Evolutionary conservation across 2,113 vertebrate genomes (phyloP).

Genomic region (Bujurquina vittata): DNA sequence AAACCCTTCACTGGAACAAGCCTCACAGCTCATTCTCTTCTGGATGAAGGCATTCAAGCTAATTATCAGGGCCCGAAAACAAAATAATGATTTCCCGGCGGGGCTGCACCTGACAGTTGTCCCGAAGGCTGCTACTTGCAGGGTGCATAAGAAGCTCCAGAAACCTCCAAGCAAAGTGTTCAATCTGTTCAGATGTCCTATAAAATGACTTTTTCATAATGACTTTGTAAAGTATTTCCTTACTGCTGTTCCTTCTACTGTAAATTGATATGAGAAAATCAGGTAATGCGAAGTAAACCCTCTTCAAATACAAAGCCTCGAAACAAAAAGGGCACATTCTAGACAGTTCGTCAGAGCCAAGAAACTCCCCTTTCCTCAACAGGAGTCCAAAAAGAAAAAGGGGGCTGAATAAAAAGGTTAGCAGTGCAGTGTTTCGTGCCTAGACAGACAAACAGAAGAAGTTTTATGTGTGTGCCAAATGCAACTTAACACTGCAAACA

Average conservation of each 20-base stretch:
- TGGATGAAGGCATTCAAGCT: constrained; percentile 47
- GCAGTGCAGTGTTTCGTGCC: constrained; percentile 73
- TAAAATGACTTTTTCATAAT: constrained; percentile 2
- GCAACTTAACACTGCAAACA: constrained; percentile 78
- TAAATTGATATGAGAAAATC: constrained; percentile 57
- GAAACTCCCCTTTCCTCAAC: constrained; percentile 59
- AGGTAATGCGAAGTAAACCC: constrained; percentile 65
- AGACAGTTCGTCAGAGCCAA: constrained; percentile 59
- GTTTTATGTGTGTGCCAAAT: constrained; percentile 77
- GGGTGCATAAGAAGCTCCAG: background rate
- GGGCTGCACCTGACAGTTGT: constrained; percentile 9
- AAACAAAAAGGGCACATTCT: constrained; percentile 62
- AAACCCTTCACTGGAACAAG: constrained; percentile 51
- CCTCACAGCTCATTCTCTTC: constrained; percentile 49
- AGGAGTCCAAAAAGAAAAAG: constrained; percentile 60
- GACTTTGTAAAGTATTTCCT: constrained; percentile 21
- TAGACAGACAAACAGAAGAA: constrained; percentile 76
- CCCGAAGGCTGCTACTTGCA: background rate
- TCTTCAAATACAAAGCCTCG: constrained; percentile 60
- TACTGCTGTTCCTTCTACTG: constrained; percentile 9
- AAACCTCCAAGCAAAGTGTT: background rate
- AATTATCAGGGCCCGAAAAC: constrained; percentile 36
- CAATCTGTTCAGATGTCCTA: background rate
- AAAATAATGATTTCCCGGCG: constrained; percentile 26
- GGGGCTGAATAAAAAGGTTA: constrained; percentile 66